These are phyloP conservation scores for Philonicus albiceps DNA, from an alignment of 2,888 invertebrate species.

Conservation along the genomic window DNA sequence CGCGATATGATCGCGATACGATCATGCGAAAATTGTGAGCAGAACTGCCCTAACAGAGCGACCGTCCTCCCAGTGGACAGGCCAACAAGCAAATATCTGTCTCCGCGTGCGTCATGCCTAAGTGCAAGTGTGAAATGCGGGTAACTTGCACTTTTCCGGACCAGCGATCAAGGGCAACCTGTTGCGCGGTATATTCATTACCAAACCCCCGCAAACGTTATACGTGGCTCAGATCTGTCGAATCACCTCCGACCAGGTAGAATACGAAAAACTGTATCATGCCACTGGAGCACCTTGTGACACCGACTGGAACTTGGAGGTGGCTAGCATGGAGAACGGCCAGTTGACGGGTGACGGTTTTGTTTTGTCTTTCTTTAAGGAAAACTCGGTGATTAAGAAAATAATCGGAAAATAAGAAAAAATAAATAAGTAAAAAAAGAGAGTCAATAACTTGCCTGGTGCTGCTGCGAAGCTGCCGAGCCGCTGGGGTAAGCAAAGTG, in stretches of 20 bases:
- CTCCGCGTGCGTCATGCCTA: conserved; percentile 23
- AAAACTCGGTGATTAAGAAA: conserved; percentile 23
- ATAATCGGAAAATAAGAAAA: background rate
- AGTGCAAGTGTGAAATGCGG: conserved; percentile 38
- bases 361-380: conserved; percentile 21
- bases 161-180: conserved; percentile 64
- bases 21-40: background rate
- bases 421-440: background rate
- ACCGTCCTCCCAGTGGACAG: background rate
- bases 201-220: conserved; percentile 32
- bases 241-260: conserved; percentile 7
- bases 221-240: background rate
- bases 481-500: background rate
- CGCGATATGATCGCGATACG: background rate
- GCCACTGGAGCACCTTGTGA: conserved; percentile 1
- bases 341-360: background rate
- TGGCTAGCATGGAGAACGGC: conserved; percentile 19
- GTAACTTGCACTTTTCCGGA: conserved; percentile 58
- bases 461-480: background rate
- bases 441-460: conserved; percentile 6
- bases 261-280: conserved; percentile 28
- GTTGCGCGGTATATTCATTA: conserved; percentile 49
- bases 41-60: background rate
- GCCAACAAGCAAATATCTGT: background rate
- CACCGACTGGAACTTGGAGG: background rate